phyloP scores from a whole-genome alignment of 2,888 invertebrate species.

The Ischnus inquisitorius region DNA sequence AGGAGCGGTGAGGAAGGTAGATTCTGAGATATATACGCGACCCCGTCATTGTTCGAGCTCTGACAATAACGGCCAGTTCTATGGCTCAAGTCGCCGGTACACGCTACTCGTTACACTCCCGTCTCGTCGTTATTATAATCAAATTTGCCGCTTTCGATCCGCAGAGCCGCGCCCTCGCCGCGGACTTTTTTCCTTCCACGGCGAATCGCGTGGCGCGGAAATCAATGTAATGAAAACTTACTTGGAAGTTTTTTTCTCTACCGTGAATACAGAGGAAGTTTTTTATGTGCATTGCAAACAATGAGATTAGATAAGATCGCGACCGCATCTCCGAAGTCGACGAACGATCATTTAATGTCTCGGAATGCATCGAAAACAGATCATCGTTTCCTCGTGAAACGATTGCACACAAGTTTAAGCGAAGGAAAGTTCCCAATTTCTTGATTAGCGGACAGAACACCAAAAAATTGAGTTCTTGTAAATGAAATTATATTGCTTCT shows the following conservation, averaged over 20 bases:
- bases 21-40: background rate
- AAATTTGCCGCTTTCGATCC: slow-evolving; percentile 28
- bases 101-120: background rate
- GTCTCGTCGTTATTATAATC: slow-evolving; percentile 32
- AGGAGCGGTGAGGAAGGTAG: background rate
- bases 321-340: too few species aligned
- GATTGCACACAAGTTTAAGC: background rate
- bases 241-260: too few species aligned
- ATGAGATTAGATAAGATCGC: slow-evolving; percentile 21
- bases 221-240: background rate
- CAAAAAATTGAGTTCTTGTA: too few species aligned
- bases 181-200: background rate
- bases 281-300: background rate
- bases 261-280: background rate
- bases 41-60: slow-evolving; percentile 39
- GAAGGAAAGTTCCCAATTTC: too few species aligned
- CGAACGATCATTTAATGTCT: background rate
- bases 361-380: background rate
- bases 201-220: background rate
- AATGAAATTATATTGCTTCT: too few species aligned
- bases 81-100: background rate
- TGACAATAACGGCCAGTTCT: slow-evolving; percentile 25
- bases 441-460: too few species aligned
- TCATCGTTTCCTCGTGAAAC: background rate
- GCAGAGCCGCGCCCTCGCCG: background rate